Conservation (phyloP, 2,113 vertebrate genomes). For the Rhea americana region DNA sequence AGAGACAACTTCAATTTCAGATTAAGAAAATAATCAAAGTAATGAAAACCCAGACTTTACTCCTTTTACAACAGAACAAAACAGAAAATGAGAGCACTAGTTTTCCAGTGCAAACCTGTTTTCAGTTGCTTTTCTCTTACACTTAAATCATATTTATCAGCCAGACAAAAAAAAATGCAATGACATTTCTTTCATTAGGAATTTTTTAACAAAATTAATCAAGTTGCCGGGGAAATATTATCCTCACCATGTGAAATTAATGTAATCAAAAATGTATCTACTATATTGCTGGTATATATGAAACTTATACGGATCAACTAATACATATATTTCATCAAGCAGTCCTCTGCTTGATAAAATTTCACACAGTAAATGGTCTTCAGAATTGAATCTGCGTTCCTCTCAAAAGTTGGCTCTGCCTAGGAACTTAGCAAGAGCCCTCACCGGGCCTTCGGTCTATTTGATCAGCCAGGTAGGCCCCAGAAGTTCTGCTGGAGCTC, state of each 20-base stretch:
- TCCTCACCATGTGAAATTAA: conserved; percentile 9
- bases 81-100: not conserved
- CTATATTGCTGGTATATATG: not conserved
- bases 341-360: not conserved
- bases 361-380: not conserved
- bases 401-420: conserved; percentile 13
- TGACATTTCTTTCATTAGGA: not conserved
- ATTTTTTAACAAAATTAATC: conserved; percentile 6
- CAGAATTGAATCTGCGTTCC: not conserved
- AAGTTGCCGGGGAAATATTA: not conserved
- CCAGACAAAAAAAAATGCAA: not conserved
- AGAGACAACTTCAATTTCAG: not conserved
- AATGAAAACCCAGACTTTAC: not conserved
- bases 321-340: not conserved
- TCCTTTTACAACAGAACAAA: not conserved
- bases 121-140: not conserved
- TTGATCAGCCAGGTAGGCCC: conserved; percentile 42
- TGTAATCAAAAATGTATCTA: conserved; percentile 6
- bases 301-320: not conserved
- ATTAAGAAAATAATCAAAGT: not conserved
- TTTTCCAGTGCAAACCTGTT: not conserved
- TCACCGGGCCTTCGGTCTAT: conserved; percentile 16
- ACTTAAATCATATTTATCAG: not conserved
- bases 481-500: conserved; percentile 43
- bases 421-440: conserved; percentile 14